Percentiles rank a stretch among this genome's conserved stretches.
These are phyloP conservation scores for Caenorhabditis latens DNA, from an alignment of 1,140 invertebrate species.

Conservation along the genomic window DNA sequence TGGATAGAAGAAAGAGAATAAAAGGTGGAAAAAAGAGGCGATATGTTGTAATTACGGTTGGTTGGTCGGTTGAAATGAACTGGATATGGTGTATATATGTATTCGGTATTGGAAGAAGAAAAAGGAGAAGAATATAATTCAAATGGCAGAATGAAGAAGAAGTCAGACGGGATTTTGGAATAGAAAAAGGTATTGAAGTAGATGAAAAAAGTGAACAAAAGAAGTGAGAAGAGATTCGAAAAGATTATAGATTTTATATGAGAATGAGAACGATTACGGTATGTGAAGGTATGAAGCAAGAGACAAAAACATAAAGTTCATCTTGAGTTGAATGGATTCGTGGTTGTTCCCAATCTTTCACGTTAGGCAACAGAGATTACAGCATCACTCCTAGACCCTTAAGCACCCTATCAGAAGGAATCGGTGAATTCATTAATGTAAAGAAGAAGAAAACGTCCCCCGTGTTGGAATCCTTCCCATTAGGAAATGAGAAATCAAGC, in stretches of 20 bases:
- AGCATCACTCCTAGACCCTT: too few species aligned
- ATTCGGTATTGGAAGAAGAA: constrained; percentile 18
- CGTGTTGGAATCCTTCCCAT: too few species aligned
- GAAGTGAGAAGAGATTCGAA: too few species aligned
- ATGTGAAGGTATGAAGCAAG: not conserved
- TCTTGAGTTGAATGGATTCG: too few species aligned
- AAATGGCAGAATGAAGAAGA: constrained; percentile 27
- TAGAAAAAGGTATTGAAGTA: not conserved
- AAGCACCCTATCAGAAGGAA: too few species aligned
- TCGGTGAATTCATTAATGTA: too few species aligned
- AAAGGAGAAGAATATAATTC: not conserved
- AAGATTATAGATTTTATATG: not conserved
- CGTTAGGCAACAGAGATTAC: too few species aligned
- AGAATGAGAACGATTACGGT: not conserved
- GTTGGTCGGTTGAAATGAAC: constrained; percentile 32
- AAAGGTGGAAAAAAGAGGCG: not conserved
- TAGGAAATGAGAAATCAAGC: not conserved
- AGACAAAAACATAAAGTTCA: too few species aligned
- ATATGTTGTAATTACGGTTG: constrained; percentile 44
- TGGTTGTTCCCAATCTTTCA: too few species aligned
- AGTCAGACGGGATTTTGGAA: constrained; percentile 30
- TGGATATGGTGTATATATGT: constrained; percentile 24
- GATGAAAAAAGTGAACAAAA: not conserved
- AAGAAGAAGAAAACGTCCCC: too few species aligned
- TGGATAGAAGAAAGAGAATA: not conserved